phyloP scores from a whole-genome alignment of 35 echinoderm and acorn worm species.

The Diadema setosum region DNA sequence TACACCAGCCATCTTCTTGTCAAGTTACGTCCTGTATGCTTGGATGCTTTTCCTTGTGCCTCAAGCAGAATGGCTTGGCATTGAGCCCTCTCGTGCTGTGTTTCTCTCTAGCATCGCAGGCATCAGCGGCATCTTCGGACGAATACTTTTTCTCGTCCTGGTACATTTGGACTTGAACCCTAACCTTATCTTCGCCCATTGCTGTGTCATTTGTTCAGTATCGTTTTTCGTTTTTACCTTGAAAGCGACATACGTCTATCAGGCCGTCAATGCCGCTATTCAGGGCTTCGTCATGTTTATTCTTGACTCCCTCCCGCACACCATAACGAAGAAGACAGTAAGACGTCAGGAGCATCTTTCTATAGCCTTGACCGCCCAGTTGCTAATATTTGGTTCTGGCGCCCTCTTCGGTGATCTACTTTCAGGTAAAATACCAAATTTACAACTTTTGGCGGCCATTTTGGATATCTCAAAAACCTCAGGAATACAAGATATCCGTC shows the following conservation, averaged over 20 bases:
- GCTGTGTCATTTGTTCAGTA: background rate
- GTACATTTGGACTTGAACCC: background rate
- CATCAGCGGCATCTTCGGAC: background rate
- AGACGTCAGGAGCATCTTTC: background rate
- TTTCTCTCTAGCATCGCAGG: background rate
- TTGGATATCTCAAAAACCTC: too few species aligned
- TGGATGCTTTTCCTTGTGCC: conserved; percentile 4
- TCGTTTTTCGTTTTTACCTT: background rate
- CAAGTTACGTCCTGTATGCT: background rate
- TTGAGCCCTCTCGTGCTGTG: background rate
- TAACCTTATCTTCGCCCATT: background rate
- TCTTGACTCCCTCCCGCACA: background rate
- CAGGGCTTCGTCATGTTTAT: background rate
- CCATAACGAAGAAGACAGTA: background rate
- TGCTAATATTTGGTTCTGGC: background rate
- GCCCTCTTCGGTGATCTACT: background rate
- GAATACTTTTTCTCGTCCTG: background rate
- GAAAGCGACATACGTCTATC: background rate
- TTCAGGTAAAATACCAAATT: background rate
- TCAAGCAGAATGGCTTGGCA: background rate
- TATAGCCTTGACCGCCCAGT: background rate
- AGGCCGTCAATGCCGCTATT: background rate
- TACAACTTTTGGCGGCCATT: too few species aligned
- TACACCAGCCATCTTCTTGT: background rate
- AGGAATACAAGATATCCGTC: too few species aligned